These are phyloP conservation scores for Hypomecis atomaria DNA, from an alignment of 2,888 invertebrate genomes.

Conservation along the genomic window DNA sequence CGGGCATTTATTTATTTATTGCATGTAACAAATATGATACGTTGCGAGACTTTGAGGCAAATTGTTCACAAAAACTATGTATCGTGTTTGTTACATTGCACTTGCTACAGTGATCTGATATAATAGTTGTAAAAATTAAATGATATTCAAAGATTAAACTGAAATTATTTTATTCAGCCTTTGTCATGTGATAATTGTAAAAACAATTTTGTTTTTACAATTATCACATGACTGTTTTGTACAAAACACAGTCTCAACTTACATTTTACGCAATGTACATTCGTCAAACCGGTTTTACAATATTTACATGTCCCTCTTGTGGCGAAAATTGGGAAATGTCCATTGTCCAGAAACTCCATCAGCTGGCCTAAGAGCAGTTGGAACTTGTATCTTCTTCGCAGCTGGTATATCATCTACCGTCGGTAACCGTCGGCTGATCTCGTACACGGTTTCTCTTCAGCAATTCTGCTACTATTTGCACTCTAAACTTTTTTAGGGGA, in stretches of 20 bases:
- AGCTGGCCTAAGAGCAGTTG: background rate
- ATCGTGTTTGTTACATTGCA: too few species aligned
- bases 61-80: too few species aligned
- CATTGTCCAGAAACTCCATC: background rate
- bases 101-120: too few species aligned
- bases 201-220: background rate
- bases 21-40: too few species aligned
- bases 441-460: background rate
- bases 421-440: background rate
- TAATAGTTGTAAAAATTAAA: too few species aligned
- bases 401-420: background rate
- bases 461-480: background rate
- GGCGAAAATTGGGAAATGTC: slow-evolving; percentile 1
- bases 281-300: slow-evolving; percentile 15
- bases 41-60: too few species aligned
- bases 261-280: background rate
- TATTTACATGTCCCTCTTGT: slow-evolving; percentile 16
- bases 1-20: too few species aligned
- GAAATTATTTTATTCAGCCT: background rate
- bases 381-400: background rate
- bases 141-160: too few species aligned
- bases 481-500: background rate
- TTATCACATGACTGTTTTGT: too few species aligned
- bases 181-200: background rate
- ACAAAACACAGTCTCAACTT: background rate